Conservation (phyloP, 2,797 vertebrate genomes). For the Rhadinocentrus ornatus region DNA sequence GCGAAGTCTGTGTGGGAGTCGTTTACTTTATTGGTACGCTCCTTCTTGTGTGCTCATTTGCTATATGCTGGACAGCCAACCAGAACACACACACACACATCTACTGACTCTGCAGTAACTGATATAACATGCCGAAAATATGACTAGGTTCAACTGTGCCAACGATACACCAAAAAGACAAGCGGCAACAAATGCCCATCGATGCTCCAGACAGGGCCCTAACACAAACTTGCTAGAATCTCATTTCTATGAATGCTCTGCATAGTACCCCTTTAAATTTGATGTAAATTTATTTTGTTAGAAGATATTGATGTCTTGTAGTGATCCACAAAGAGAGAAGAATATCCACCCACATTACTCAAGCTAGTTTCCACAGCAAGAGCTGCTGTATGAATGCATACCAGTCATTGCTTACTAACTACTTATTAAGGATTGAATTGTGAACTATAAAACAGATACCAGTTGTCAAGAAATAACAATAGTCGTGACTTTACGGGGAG, state of each 20-base stretch:
- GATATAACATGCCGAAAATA: neutral
- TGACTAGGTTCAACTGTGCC: neutral
- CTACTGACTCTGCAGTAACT: neutral
- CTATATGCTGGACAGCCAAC: neutral
- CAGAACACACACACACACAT: neutral
- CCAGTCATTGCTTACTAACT: conserved; percentile 59
- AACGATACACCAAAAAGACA: neutral
- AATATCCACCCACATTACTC: conserved; percentile 14
- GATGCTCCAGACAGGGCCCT: neutral
- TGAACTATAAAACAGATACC: conserved; percentile 49
- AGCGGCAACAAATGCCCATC: neutral
- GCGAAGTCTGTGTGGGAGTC: neutral
- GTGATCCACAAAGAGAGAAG: conserved; percentile 22
- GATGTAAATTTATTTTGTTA: neutral
- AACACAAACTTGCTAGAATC: too few relatives aligned
- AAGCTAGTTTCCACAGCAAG: neutral
- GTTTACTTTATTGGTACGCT: neutral
- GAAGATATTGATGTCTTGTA: neutral
- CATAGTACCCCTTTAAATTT: too few relatives aligned
- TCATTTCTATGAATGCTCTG: too few relatives aligned
- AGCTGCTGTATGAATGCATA: conserved; percentile 43
- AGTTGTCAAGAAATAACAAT: conserved; percentile 52
- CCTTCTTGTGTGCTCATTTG: neutral
- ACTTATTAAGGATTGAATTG: conserved; percentile 55
- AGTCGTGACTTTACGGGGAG: conserved; percentile 9